phyloP scores from a whole-genome alignment of 2,113 vertebrate genomes.

The Phodopus roborovskii region DNA sequence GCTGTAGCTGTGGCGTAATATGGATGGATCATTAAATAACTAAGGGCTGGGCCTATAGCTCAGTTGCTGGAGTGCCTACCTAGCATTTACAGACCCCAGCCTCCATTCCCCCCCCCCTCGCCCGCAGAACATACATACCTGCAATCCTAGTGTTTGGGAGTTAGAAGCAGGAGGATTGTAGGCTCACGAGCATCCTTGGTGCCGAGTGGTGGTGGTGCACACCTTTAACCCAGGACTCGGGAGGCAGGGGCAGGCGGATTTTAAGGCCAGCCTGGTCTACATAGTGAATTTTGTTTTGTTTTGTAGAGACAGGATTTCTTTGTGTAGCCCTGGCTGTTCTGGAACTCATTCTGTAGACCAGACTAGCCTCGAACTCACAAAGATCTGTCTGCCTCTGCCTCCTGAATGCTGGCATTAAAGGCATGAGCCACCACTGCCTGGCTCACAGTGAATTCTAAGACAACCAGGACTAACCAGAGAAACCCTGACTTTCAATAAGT shows the following conservation, averaged over 20 bases:
- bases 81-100: background rate
- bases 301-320: too few species aligned
- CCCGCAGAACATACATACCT: too few species aligned
- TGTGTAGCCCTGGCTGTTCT: too few species aligned
- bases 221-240: background rate
- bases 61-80: background rate
- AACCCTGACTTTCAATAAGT: background rate
- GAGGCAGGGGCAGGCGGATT: background rate
- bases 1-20: background rate
- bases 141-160: background rate
- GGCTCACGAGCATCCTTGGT: background rate
- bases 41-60: too few species aligned
- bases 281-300: background rate
- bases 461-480: background rate
- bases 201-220: background rate
- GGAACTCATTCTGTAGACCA: too few species aligned
- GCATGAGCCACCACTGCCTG: too few species aligned
- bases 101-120: too few species aligned
- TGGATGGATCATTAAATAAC: background rate
- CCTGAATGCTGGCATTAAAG: too few species aligned
- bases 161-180: background rate
- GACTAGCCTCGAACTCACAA: too few species aligned
- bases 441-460: background rate
- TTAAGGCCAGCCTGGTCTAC: background rate
- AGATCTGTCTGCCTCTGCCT: too few species aligned